Evolutionary conservation across 2,113 vertebrate genomes (phyloP).

Genomic region (Leiothrix lutea): DNA sequence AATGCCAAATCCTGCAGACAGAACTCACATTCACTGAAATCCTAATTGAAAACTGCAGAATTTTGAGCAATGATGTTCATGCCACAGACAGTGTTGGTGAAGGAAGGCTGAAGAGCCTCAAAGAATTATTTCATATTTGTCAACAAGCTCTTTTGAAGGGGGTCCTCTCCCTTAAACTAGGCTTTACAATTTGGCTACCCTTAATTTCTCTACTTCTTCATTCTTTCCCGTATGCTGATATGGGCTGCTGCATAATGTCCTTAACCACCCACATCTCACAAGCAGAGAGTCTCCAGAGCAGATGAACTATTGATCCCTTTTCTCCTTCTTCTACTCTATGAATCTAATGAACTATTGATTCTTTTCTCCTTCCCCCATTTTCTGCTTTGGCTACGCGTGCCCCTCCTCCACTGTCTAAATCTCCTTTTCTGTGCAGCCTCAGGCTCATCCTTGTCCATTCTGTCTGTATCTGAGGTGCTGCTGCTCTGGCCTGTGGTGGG

Average conservation of each 20-base stretch:
- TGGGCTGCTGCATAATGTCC: not conserved
- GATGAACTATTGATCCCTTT: not conserved
- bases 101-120: not conserved
- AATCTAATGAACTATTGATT: constrained; percentile 37
- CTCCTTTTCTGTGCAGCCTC: not conserved
- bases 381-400: not conserved
- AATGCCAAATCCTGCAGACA: not conserved
- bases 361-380: not conserved
- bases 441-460: not conserved
- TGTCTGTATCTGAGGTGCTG: not conserved
- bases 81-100: not conserved
- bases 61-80: not conserved
- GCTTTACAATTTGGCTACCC: not conserved
- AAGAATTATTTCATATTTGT: not conserved
- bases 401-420: not conserved
- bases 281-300: not conserved
- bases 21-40: constrained; percentile 22
- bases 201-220: not conserved
- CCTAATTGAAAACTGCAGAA: not conserved
- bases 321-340: not conserved
- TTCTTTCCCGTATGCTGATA: not conserved
- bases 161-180: not conserved
- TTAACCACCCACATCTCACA: not conserved
- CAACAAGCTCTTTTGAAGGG: not conserved
- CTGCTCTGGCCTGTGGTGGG: accelerated